Evolutionary conservation across 2,113 vertebrate genomes (phyloP), one percentile per base, ranked within the genome.

Genomic region (human): DNA sequence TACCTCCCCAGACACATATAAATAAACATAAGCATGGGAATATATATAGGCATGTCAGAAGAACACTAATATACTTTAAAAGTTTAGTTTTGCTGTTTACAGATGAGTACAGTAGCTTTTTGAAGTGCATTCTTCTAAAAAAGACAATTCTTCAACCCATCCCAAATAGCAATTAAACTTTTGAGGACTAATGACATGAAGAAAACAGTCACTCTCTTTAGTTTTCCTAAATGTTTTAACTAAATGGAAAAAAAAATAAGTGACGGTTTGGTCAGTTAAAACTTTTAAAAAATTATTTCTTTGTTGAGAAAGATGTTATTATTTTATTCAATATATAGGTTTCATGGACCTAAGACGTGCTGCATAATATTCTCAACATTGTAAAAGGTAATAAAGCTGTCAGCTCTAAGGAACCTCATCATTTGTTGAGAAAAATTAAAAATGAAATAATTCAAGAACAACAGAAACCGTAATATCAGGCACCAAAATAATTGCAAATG

Each of bases 391-490:
- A 10, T 64, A 52, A 90, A 87, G 45, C 45, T 66, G 25, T 80
- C 35, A 80, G 32, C 16, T 66, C 52, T 72, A 57, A 88, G 72
- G 35, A 76, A 12, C 25, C 40, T 92, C 35, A n/a, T 43, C 20
- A 35, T 3, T 38, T 76, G 5, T 59, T 81, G 43, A 82, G 50
- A 76, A 61, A 43, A 52, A 30, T 57, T 78, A 17, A n/a, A 40
- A 92, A 55, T 89, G n/a, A 76, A 90, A 78, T 48, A 89, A 83
- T 9, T 96, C 18, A 89, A 88, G 48, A 75, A 89, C 57, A 93
- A 83, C 27, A 43, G 4, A 87, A 92, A 79, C 2, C 25, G 76
- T 75, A 80, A 14, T 50, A 66, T 38, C 20, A 80, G 12, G 7
- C 20, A 52, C 35, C 50, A 68, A 95, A 96, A 55, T 92, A 30